phyloP scores from a whole-genome alignment of 2,113 vertebrate genomes.

The Passerina amoena region DNA sequence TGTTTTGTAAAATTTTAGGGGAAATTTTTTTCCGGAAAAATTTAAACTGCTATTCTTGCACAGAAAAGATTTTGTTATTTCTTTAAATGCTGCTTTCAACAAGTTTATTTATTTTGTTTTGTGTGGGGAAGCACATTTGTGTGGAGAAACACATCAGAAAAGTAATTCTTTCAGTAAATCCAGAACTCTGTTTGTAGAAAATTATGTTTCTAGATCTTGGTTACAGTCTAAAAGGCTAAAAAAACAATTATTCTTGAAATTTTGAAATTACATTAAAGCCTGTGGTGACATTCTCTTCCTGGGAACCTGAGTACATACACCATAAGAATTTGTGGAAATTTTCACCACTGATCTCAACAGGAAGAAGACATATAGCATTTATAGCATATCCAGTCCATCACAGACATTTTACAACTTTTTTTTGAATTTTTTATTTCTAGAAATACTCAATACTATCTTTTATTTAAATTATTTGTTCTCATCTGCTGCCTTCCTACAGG shows the following conservation, averaged over 20 bases:
- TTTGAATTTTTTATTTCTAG: not conserved
- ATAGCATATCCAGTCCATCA: not conserved
- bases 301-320: accelerated
- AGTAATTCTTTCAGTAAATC: not conserved
- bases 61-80: not conserved
- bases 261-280: not conserved
- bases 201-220: not conserved
- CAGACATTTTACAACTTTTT: not conserved
- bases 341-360: not conserved
- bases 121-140: not conserved
- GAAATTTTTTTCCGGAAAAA: not conserved
- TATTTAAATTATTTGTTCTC: not conserved
- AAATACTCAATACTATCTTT: not conserved
- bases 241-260: not conserved
- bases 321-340: not conserved
- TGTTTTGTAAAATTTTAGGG: not conserved
- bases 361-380: not conserved
- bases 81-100: not conserved
- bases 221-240: not conserved
- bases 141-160: not conserved
- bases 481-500: not conserved
- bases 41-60: not conserved
- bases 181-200: not conserved
- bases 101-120: not conserved
- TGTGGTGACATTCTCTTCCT: not conserved